Conservation (phyloP, 2,888 invertebrate genomes). For the Autographa gamma region DNA sequence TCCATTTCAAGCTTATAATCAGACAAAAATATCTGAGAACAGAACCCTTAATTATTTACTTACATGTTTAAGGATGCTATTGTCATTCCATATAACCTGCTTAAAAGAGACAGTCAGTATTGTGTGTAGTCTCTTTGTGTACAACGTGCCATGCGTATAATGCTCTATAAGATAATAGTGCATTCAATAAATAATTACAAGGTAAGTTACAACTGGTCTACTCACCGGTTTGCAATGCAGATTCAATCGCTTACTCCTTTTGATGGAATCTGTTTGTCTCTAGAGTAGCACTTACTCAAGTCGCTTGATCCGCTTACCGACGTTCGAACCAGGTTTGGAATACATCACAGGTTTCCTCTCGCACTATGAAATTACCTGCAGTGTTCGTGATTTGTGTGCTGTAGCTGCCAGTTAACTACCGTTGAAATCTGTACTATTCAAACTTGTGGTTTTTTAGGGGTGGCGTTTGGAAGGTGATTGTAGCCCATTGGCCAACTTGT, state of each 20-base stretch:
- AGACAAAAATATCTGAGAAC: not conserved
- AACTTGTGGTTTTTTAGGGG: not conserved
- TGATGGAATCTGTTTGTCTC: not conserved
- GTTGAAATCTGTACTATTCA: not conserved
- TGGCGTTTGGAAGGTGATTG: not conserved
- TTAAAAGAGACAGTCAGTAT: not conserved
- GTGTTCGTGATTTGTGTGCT: not conserved
- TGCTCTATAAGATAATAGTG: not conserved
- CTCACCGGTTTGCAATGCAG: not conserved
- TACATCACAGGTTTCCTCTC: not conserved
- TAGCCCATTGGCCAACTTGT: not conserved
- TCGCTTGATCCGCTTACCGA: not conserved
- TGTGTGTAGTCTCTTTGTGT: not conserved
- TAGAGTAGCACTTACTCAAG: not conserved
- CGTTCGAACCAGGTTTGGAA: not conserved
- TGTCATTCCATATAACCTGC: not conserved
- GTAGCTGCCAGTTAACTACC: not conserved
- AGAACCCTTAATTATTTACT: not conserved
- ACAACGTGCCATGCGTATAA: conserved; percentile 1
- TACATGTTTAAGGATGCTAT: conserved; percentile 1
- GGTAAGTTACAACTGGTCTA: not conserved
- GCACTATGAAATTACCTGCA: conserved; percentile 1
- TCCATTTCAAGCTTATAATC: not conserved
- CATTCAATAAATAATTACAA: conserved; percentile 2
- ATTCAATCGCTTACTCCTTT: not conserved